Base-by-base conservation (phyloP, 1,140 invertebrate species). In the Eumaeus atala region DNA sequence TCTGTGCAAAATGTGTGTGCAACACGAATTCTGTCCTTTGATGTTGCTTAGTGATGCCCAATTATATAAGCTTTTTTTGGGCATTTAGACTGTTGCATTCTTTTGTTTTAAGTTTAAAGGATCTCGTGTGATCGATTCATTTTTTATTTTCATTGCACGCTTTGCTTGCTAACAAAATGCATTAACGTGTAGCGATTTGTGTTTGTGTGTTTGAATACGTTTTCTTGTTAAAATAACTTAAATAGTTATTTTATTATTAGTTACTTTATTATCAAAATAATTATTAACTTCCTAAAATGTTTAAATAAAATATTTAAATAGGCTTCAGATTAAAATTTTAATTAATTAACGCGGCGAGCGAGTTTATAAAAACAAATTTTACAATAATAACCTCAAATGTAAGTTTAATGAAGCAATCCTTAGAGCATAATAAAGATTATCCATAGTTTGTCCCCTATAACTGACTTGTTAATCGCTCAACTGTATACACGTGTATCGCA, bases 101-200 rank as follows among this genome's bases (percentile, higher is more conserved):
- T 44, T 1, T 40, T 11, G 16, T 44, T 14, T 44, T n/a, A 2
- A 10, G 48, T 50, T 12, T 16, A 3, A 35, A 8, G 12, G 14
- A 50, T 21, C 28, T 33, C 12, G 28, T n/a, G 37, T 52, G 50
- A 9, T 49, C 55, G 51, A 21, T 60, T 50, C 9, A 11, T 35
- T 33, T 50, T 35, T 49, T 21, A 33, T n/a, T n/a, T n/a, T n/a
- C n/a, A n/a, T n/a, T 61, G 17, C 28, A 18, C 38, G 72, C 67
- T 74, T 83, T 61, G 79, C 78, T 67, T 79, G 70, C 48, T 73
- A 73, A 73, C 62, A 67, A 61, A 59, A 47, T 73, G 72, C 74
- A 65, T 73, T 72, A 66, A 72, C 51, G 70, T 80, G 74, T 74
- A 75, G 78, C 79, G 83, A 86, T 85, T 75, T 77, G 83, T 86